Conservation (phyloP, 1,140 invertebrate species). For the Helicoverpa armigera region DNA sequence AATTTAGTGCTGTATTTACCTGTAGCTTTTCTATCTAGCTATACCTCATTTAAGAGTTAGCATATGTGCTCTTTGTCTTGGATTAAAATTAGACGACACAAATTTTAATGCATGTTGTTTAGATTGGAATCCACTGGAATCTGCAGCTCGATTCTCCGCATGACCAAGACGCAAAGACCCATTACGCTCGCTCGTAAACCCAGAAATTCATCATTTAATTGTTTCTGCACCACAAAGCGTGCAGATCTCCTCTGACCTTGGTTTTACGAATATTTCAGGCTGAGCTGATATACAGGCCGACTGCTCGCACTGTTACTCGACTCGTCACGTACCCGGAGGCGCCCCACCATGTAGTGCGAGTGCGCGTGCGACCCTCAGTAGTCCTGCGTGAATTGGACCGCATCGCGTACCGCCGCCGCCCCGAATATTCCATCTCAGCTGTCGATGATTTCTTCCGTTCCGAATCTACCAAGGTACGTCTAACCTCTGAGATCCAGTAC, state of each 20-base stretch:
- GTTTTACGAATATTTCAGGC: conserved; percentile 64
- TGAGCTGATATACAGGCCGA: conserved; percentile 79
- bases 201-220: conserved; percentile 6
- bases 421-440: conserved; percentile 88
- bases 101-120: not conserved
- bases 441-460: conserved; percentile 92
- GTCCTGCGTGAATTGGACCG: conserved; percentile 91
- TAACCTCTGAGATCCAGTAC: not conserved
- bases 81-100: too few relatives aligned
- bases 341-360: conserved; percentile 87
- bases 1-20: not conserved
- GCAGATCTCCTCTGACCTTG: conserved; percentile 7
- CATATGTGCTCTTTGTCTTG: not conserved
- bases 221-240: conserved; percentile 4
- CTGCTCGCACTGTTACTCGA: conserved; percentile 86
- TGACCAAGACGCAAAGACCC: not conserved
- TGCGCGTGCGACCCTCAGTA: conserved; percentile 90
- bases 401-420: conserved; percentile 89
- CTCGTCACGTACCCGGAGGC: conserved; percentile 87
- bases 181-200: conserved; percentile 36
- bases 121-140: not conserved
- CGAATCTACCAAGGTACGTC: conserved; percentile 89
- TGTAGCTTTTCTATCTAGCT: conserved; percentile 10
- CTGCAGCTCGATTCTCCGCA: not conserved
- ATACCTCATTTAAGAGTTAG: not conserved